Conservation (phyloP, 2,113 vertebrate species). For the Apaloderma vittatum region DNA sequence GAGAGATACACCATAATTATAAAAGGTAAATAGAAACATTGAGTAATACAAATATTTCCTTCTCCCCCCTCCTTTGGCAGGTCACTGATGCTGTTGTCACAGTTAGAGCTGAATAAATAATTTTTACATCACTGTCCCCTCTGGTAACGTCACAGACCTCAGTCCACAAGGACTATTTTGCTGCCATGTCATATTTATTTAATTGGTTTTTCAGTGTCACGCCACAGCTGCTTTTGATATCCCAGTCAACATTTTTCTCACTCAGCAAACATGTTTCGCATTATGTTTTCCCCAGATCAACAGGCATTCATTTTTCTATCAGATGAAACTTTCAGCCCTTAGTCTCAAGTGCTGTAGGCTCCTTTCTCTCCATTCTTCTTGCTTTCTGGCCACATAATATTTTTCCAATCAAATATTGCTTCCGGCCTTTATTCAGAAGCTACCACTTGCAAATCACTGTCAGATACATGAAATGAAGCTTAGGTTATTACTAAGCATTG, state of each 20-base stretch:
- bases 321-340: constrained; percentile 34
- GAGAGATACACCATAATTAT: not conserved
- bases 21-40: not conserved
- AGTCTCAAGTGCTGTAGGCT: not conserved
- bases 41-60: rapidly evolving
- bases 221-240: constrained; percentile 61
- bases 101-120: not conserved
- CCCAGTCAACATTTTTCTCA: constrained; percentile 52
- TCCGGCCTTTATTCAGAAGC: constrained; percentile 47
- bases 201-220: constrained; percentile 42
- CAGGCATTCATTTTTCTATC: constrained; percentile 42
- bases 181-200: constrained; percentile 62
- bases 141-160: not conserved
- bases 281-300: constrained; percentile 51
- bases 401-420: constrained; percentile 42
- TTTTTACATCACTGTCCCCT: not conserved
- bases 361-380: not conserved
- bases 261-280: constrained; percentile 50
- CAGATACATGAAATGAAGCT: not conserved
- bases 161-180: not conserved
- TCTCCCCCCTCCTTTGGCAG: not conserved
- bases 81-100: not conserved
- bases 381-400: not conserved
- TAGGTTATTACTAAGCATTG: not conserved
- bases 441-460: constrained; percentile 5